A percentile compares a stretch with the other conserved stretches of the same genome.
phyloP scores from a whole-genome alignment of 2,113 vertebrate genomes.

The Dendrocopos noguchii region DNA sequence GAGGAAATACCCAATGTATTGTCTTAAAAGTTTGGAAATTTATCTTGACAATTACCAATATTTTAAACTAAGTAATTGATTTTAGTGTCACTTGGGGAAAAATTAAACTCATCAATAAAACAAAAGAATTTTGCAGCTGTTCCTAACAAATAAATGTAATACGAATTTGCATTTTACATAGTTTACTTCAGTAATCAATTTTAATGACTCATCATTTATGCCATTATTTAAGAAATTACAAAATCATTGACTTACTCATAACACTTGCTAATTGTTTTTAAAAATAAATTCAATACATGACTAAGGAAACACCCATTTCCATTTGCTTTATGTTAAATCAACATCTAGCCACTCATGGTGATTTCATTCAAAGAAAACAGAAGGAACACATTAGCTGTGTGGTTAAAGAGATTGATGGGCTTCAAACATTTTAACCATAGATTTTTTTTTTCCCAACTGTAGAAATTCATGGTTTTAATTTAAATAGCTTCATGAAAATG shows the following conservation, averaged over 20 bases:
- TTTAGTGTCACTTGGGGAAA: slow-evolving; percentile 45
- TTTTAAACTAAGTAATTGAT: slow-evolving; percentile 58
- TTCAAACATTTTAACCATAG: slow-evolving; percentile 84
- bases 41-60: slow-evolving; percentile 14
- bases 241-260: slow-evolving; percentile 74
- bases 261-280: slow-evolving; percentile 81
- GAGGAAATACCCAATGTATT: slow-evolving; percentile 10
- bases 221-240: slow-evolving; percentile 73
- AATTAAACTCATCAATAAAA: slow-evolving; percentile 61
- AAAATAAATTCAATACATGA: slow-evolving; percentile 77
- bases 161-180: slow-evolving; percentile 62
- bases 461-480: slow-evolving; percentile 84
- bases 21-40: slow-evolving; percentile 41
- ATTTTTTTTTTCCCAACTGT: slow-evolving; percentile 76
- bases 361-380: slow-evolving; percentile 88
- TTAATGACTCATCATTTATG: slow-evolving; percentile 70
- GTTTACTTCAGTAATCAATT: slow-evolving; percentile 70
- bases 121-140: slow-evolving; percentile 68
- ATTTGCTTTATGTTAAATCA: slow-evolving; percentile 90
- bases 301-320: slow-evolving; percentile 84
- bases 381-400: slow-evolving; percentile 85
- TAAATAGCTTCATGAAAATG: slow-evolving; percentile 76
- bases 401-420: slow-evolving; percentile 86
- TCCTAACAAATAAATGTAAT: slow-evolving; percentile 52
- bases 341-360: slow-evolving; percentile 84